These are phyloP conservation scores for Merodon equestris DNA, from an alignment of 2,888 invertebrate genomes.

Conservation along the genomic window DNA sequence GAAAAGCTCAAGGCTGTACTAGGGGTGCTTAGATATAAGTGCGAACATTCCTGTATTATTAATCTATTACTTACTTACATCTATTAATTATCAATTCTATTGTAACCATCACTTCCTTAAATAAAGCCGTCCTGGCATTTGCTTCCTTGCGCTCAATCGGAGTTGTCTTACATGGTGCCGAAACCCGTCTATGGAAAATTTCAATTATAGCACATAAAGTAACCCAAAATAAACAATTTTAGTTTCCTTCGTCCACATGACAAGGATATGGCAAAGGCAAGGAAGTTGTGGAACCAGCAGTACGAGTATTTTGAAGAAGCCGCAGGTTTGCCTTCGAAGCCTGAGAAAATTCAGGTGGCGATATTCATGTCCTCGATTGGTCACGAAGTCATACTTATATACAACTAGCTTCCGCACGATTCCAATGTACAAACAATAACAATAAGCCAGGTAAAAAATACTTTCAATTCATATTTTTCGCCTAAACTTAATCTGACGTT, in stretches of 20 bases:
- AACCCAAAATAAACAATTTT: neutral
- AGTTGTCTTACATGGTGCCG: slow-evolving; percentile 15
- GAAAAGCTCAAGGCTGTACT: no score
- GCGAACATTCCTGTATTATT: no score
- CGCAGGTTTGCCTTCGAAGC: slow-evolving; percentile 11
- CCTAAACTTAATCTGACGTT: slow-evolving; percentile 28
- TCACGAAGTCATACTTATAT: slow-evolving; percentile 29
- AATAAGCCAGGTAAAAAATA: slow-evolving; percentile 15
- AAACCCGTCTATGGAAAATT: neutral
- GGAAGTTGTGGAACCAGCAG: slow-evolving; percentile 33
- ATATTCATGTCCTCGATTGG: slow-evolving; percentile 39
- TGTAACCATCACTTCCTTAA: no score
- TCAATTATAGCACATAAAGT: neutral
- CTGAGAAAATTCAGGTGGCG: slow-evolving; percentile 23
- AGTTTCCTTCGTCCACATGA: slow-evolving; percentile 13
- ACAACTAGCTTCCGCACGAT: slow-evolving; percentile 4
- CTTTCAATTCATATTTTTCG: slow-evolving; percentile 18
- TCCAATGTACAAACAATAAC: neutral
- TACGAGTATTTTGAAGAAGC: slow-evolving; percentile 27
- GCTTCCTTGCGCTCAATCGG: no score
- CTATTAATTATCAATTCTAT: no score
- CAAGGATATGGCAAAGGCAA: slow-evolving; percentile 22
- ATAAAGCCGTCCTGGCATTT: no score
- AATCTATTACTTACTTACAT: no score
- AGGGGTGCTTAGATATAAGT: no score